A percentile compares a stretch with the other conserved stretches of the same genome.
These are phyloP conservation scores for Apamea monoglypha DNA, from an alignment of 2,888 invertebrate genomes.

Conservation along the genomic window DNA sequence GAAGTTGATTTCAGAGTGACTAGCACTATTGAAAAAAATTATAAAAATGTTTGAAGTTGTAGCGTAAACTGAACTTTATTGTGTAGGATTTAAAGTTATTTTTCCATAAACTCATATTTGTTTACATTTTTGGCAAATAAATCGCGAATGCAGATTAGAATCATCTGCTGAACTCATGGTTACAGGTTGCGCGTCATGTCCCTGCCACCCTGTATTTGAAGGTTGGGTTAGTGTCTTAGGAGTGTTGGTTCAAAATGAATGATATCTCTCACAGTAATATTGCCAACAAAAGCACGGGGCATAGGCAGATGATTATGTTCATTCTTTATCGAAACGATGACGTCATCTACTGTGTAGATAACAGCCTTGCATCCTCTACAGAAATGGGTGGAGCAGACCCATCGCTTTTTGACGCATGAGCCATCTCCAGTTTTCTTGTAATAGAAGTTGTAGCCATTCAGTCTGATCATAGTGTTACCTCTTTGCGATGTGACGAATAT, in stretches of 20 bases:
- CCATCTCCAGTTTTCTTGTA: conserved; percentile 40
- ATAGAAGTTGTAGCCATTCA: conserved; percentile 55
- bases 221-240: not conserved
- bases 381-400: conserved; percentile 66
- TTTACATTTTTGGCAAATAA: too few relatives aligned
- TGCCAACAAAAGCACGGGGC: not conserved
- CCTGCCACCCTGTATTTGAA: not conserved
- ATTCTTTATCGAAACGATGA: conserved; percentile 53
- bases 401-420: conserved; percentile 67
- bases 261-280: not conserved
- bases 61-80: too few relatives aligned
- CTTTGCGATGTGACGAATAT: conserved; percentile 53
- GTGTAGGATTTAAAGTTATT: too few relatives aligned
- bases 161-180: not conserved
- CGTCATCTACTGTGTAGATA: conserved; percentile 65
- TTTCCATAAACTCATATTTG: too few relatives aligned
- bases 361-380: conserved; percentile 66
- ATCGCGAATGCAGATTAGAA: too few relatives aligned
- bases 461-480: conserved; percentile 55
- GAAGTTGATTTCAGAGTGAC: too few relatives aligned
- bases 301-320: conserved; percentile 53
- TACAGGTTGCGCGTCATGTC: too few relatives aligned
- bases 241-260: conserved; percentile 1
- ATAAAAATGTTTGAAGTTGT: too few relatives aligned
- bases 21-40: too few relatives aligned